Conservation (phyloP, 2,113 vertebrate genomes). For the Cyprinodon tularosa region DNA sequence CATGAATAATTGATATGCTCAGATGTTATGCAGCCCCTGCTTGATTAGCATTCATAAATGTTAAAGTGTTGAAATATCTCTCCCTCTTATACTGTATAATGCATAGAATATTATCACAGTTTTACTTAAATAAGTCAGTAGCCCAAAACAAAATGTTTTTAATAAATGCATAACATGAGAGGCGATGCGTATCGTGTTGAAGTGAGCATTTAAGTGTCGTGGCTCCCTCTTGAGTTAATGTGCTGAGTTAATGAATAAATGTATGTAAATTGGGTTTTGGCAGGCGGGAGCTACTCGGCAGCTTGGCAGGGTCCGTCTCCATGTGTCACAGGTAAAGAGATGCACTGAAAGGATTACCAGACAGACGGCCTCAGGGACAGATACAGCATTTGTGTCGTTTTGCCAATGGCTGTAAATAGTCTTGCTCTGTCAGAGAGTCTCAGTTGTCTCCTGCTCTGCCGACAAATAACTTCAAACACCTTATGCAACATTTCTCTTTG, state of each 20-base stretch:
- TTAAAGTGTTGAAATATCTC: slow-evolving; percentile 24
- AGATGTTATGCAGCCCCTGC: slow-evolving; percentile 19
- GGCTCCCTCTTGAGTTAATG: slow-evolving; percentile 14
- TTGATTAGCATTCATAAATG: slow-evolving; percentile 43
- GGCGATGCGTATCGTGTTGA: slow-evolving; percentile 1
- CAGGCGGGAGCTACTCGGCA: slow-evolving; percentile 9
- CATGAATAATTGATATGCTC: slow-evolving; percentile 33
- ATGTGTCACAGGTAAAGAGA: slow-evolving; percentile 67
- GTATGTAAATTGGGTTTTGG: slow-evolving; percentile 56
- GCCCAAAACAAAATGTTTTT: slow-evolving; percentile 13
- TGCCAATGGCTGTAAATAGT: slow-evolving; percentile 71
- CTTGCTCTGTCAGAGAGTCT: slow-evolving; percentile 61
- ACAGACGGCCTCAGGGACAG: slow-evolving; percentile 44
- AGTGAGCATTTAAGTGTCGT: slow-evolving; percentile 39
- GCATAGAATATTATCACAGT: not conserved
- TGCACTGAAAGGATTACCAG: slow-evolving; percentile 62
- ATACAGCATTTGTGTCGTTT: slow-evolving; percentile 42
- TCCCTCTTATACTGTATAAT: not conserved
- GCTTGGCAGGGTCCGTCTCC: slow-evolving; percentile 43
- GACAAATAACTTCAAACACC: slow-evolving; percentile 62
- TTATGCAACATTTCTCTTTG: slow-evolving; percentile 42
- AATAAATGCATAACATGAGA: not conserved
- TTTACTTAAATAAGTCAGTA: slow-evolving; percentile 1
- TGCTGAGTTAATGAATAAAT: slow-evolving; percentile 41
- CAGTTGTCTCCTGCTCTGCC: slow-evolving; percentile 62